Conservation (phyloP, 2,113 vertebrate genomes). For the Nannospalax galili region DNA sequence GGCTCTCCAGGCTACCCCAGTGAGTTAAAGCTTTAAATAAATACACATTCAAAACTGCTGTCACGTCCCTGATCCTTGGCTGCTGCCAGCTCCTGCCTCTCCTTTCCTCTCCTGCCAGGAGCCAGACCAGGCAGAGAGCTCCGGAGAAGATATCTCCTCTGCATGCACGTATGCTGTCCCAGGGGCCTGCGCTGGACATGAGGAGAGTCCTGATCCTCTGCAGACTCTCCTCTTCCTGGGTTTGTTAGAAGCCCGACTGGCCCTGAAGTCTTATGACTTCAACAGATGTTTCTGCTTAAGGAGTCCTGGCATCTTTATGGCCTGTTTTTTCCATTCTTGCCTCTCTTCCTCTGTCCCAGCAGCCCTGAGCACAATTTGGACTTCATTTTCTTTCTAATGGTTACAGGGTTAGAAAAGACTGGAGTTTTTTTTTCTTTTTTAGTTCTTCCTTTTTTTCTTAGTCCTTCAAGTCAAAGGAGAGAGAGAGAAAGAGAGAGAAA, state of each 20-base stretch:
- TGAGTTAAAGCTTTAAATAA: slow-evolving; percentile 68
- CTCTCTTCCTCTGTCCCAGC: slow-evolving; percentile 84
- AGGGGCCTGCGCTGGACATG: slow-evolving; percentile 73
- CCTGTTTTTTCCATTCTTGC: slow-evolving; percentile 90
- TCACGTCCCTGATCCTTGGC: slow-evolving; percentile 31
- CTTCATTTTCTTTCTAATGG: slow-evolving; percentile 80
- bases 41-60: slow-evolving; percentile 42
- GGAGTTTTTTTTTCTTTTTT: neutral
- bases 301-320: slow-evolving; percentile 90
- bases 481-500: too few species aligned
- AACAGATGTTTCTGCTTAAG: slow-evolving; percentile 91
- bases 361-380: slow-evolving; percentile 85
- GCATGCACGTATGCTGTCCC: slow-evolving; percentile 76
- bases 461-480: slow-evolving; percentile 5
- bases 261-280: slow-evolving; percentile 85
- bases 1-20: slow-evolving; percentile 45
- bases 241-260: slow-evolving; percentile 85
- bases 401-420: slow-evolving; percentile 65
- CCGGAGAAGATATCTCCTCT: slow-evolving; percentile 77
- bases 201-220: slow-evolving; percentile 84
- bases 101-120: slow-evolving; percentile 33
- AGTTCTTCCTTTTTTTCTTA: neutral
- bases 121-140: slow-evolving; percentile 24
- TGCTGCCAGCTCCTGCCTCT: neutral
- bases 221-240: slow-evolving; percentile 87